A percentile compares a stretch with the other conserved stretches of the same genome.
Evolutionary conservation across 2,888 invertebrate species (phyloP).

Genomic region (Macroteleia sp.): DNA sequence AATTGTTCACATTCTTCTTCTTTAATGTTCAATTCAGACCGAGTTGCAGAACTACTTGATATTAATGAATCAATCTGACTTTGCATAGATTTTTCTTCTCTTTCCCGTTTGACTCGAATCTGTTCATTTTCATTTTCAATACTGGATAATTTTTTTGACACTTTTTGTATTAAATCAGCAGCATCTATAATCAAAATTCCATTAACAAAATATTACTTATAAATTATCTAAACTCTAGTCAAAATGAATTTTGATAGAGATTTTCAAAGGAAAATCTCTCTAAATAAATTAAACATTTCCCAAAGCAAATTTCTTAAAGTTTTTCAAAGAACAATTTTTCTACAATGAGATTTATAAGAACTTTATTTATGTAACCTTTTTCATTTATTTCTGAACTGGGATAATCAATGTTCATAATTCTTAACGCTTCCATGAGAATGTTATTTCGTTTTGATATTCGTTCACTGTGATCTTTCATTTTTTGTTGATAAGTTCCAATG

Average conservation of each 20-base stretch:
- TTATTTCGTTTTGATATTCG: constrained; percentile 80
- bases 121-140: constrained; percentile 75
- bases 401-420: constrained; percentile 73
- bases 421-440: constrained; percentile 78
- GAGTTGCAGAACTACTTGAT: constrained; percentile 86
- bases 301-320: no score
- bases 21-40: constrained; percentile 88
- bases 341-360: not conserved
- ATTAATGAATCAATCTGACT: constrained; percentile 85
- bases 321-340: no score
- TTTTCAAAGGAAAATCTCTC: no score
- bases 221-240: no score
- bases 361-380: constrained; percentile 64
- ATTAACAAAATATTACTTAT: no score
- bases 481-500: constrained; percentile 84
- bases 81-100: constrained; percentile 86
- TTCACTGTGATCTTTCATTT: constrained; percentile 82
- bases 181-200: constrained; percentile 73
- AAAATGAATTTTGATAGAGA: no score
- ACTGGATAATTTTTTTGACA: constrained; percentile 70
- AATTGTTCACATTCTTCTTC: constrained; percentile 85
- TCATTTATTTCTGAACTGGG: constrained; percentile 69
- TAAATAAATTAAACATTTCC: constrained; percentile 7
- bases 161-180: constrained; percentile 64
- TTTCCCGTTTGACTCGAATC: constrained; percentile 78